These are phyloP conservation scores for Limulus polyphemus DNA, from an alignment of 2,888 invertebrate genomes.

Conservation along the genomic window DNA sequence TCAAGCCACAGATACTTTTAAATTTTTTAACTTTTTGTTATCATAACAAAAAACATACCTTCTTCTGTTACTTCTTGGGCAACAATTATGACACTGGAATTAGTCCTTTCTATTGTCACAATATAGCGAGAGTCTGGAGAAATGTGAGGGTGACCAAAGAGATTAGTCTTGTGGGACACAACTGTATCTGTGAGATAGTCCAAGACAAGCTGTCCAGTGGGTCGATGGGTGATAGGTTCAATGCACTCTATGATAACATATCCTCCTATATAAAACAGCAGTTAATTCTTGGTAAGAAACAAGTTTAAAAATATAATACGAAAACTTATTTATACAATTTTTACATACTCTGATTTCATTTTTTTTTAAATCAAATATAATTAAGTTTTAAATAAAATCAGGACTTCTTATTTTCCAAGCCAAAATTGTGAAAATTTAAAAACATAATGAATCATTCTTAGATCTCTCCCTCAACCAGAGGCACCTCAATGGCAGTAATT, in stretches of 20 bases:
- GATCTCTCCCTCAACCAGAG: too few species aligned
- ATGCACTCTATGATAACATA: constrained; percentile 56
- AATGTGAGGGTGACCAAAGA: constrained; percentile 52
- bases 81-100: constrained; percentile 46
- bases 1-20: too few species aligned
- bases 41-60: constrained; percentile 37
- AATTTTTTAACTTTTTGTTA: too few species aligned
- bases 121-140: constrained; percentile 57
- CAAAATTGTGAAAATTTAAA: too few species aligned
- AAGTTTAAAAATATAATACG: too few species aligned
- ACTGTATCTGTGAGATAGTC: constrained; percentile 61
- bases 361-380: too few species aligned
- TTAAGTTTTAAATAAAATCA: too few species aligned
- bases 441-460: too few species aligned
- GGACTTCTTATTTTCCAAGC: too few species aligned
- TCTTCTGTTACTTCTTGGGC: constrained; percentile 48
- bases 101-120: constrained; percentile 50
- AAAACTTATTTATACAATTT: too few species aligned
- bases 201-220: constrained; percentile 52
- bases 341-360: too few species aligned
- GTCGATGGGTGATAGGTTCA: constrained; percentile 50
- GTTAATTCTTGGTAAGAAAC: neutral
- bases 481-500: too few species aligned
- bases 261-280: constrained; percentile 37
- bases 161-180: constrained; percentile 47